Evolutionary conservation across 53 echinoderm and acorn worm species (phyloP).

Genomic region (Hippasteria phrygiana): DNA sequence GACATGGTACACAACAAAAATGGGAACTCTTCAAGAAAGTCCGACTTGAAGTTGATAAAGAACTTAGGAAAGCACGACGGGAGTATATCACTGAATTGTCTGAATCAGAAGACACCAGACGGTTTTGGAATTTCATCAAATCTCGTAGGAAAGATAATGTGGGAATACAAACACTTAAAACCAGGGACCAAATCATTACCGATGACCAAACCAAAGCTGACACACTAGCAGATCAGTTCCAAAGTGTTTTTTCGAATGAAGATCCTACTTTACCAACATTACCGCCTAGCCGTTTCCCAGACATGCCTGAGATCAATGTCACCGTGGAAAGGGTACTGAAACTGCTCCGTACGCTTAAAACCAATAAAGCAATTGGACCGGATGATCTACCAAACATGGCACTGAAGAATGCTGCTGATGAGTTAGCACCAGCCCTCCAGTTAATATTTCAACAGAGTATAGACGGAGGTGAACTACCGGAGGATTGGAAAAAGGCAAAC

Average conservation of each 20-base stretch:
- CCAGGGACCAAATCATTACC: slow-evolving; percentile 32
- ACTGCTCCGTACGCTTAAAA: background rate
- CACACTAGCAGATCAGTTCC: slow-evolving; percentile 58
- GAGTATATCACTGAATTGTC: no score
- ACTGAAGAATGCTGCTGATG: background rate
- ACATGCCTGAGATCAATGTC: slow-evolving; percentile 32
- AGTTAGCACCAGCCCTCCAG: background rate
- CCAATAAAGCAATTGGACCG: background rate
- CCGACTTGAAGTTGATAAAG: slow-evolving; percentile 31
- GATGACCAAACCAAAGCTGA: slow-evolving; percentile 60
- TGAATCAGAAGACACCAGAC: background rate
- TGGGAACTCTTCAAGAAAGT: slow-evolving; percentile 45
- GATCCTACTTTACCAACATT: background rate
- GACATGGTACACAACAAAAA: background rate
- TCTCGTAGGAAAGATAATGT: slow-evolving; percentile 49
- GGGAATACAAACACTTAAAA: slow-evolving; percentile 56
- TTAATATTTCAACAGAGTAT: background rate
- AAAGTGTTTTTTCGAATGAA: slow-evolving; percentile 35
- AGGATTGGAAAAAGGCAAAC: background rate
- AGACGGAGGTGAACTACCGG: background rate
- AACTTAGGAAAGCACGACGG: no score
- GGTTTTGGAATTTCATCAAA: slow-evolving; percentile 64
- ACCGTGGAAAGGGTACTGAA: background rate
- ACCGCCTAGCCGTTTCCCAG: slow-evolving; percentile 22
- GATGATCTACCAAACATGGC: background rate